These are phyloP conservation scores for Sycobia sp. DNA, from an alignment of 1,140 invertebrate species.

Conservation along the genomic window DNA sequence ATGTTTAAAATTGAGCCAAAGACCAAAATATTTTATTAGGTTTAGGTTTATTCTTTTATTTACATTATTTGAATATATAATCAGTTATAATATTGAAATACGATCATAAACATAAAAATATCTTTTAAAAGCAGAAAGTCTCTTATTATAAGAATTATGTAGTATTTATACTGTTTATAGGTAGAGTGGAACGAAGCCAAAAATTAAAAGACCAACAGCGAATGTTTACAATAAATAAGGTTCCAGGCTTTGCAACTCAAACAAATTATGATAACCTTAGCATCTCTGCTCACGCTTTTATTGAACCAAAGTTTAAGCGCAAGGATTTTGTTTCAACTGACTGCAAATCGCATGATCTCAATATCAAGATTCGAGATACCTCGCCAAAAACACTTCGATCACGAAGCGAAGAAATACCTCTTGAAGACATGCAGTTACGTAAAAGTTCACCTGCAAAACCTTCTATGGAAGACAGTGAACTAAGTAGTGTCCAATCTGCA, in stretches of 20 bases:
- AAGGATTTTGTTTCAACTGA: constrained; percentile 50
- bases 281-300: too few relatives aligned
- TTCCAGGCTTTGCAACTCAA: constrained; percentile 73
- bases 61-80: too few relatives aligned
- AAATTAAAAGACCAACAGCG: constrained; percentile 45
- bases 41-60: too few relatives aligned
- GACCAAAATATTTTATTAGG: too few relatives aligned
- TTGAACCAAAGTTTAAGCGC: constrained; percentile 45
- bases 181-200: constrained; percentile 2
- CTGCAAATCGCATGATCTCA: constrained; percentile 34
- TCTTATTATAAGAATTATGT: too few relatives aligned
- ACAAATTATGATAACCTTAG: constrained; percentile 61
- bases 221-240: constrained; percentile 67
- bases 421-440: constrained; percentile 74
- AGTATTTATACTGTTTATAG: constrained; percentile 8
- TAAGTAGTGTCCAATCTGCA: too few relatives aligned
- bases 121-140: too few relatives aligned
- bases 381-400: constrained; percentile 76
- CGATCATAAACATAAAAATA: too few relatives aligned
- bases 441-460: constrained; percentile 49
- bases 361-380: constrained; percentile 61
- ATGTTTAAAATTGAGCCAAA: too few relatives aligned
- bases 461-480: too few relatives aligned
- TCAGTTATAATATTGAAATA: too few relatives aligned
- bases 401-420: constrained; percentile 81